phyloP scores from a whole-genome alignment of 2,113 vertebrate genomes.

The Gnathonemus longibarbis region DNA sequence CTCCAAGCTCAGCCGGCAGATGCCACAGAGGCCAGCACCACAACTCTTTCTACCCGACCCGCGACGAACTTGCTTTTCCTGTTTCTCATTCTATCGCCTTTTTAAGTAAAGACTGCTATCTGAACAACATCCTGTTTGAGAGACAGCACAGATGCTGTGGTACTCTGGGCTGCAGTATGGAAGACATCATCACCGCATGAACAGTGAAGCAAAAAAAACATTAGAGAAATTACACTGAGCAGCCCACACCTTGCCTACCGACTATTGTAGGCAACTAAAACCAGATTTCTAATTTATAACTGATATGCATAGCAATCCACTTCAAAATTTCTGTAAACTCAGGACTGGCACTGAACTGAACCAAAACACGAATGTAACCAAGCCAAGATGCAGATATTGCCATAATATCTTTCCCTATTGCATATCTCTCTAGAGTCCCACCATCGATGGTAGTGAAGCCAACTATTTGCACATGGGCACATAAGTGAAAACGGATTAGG shows the following conservation, averaged over 20 bases:
- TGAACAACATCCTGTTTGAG: slow-evolving; percentile 15
- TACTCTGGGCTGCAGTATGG: background rate
- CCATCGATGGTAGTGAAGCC: background rate
- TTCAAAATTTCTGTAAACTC: background rate
- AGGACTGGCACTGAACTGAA: background rate
- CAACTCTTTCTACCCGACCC: background rate
- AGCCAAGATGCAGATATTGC: background rate
- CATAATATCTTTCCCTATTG: background rate
- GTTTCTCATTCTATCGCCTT: background rate
- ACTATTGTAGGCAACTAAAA: background rate
- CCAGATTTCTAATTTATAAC: background rate
- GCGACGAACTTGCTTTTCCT: background rate
- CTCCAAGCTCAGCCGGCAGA: background rate
- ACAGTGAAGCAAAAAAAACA: background rate
- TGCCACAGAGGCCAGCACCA: background rate
- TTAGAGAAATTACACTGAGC: background rate
- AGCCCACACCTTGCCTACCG: background rate
- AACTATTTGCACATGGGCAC: background rate
- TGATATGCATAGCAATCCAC: background rate
- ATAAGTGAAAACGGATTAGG: background rate
- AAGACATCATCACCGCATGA: background rate
- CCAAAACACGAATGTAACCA: background rate
- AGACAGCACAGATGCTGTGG: background rate
- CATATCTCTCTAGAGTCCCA: background rate
- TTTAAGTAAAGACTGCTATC: slow-evolving; percentile 4